Evolutionary conservation across 2,888 invertebrate genomes (phyloP).

Genomic region (Malthinus flaveolus): DNA sequence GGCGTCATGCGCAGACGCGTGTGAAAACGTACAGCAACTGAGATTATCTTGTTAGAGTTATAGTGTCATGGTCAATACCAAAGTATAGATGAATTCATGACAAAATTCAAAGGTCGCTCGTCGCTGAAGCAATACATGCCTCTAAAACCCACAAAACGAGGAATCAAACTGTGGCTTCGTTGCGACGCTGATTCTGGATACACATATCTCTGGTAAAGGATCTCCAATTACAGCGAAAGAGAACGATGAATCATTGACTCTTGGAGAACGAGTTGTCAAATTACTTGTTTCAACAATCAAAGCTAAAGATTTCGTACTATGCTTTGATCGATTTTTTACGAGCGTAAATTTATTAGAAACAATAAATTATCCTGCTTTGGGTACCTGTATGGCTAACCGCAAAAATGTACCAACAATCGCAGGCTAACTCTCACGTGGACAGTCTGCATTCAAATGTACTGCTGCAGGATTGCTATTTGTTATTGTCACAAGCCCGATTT

Average conservation of each 20-base stretch:
- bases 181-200: background rate
- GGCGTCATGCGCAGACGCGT: too few species aligned
- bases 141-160: background rate
- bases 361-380: slow-evolving; percentile 29
- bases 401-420: slow-evolving; percentile 27
- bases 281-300: slow-evolving; percentile 29
- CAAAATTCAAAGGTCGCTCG: slow-evolving; percentile 1
- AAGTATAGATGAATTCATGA: background rate
- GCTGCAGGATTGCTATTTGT: slow-evolving; percentile 31
- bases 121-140: background rate
- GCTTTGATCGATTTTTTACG: slow-evolving; percentile 31
- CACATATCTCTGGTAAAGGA: background rate
- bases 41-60: too few species aligned
- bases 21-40: too few species aligned
- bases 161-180: background rate
- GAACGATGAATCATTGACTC: too few species aligned
- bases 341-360: slow-evolving; percentile 26
- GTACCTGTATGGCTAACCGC: slow-evolving; percentile 33
- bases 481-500: too few species aligned
- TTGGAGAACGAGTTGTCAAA: slow-evolving; percentile 32
- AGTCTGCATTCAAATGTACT: slow-evolving; percentile 30
- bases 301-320: slow-evolving; percentile 17
- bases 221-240: slow-evolving; percentile 3
- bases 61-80: too few species aligned
- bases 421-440: slow-evolving; percentile 30